Percentiles rank a stretch among this genome's conserved stretches.
Conservation (phyloP, 2,888 invertebrate genomes). For the Lamellibrachia satsuma region DNA sequence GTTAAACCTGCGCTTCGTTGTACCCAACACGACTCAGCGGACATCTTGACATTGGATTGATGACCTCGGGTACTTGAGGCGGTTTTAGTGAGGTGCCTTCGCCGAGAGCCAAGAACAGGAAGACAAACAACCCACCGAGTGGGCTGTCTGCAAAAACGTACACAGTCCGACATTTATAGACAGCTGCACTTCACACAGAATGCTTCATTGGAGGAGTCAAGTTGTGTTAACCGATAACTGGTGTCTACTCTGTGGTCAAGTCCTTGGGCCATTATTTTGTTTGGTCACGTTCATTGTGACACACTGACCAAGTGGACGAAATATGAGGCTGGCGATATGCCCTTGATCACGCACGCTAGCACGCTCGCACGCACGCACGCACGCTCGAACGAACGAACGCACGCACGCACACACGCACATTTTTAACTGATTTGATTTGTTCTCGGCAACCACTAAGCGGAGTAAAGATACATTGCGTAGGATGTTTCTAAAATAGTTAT, state of each 20-base stretch:
- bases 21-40: neutral
- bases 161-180: conserved; percentile 7
- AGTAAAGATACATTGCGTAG: no score
- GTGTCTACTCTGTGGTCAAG: neutral
- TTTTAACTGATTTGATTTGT: no score
- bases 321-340: neutral
- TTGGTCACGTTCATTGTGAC: conserved; percentile 17
- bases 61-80: neutral
- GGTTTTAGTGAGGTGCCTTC: neutral
- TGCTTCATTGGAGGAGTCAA: neutral
- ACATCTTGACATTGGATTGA: neutral
- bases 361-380: neutral
- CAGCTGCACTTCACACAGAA: neutral
- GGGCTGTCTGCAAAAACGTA: conserved; percentile 1
- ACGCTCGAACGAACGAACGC: neutral
- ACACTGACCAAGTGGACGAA: neutral
- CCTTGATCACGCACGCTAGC: neutral
- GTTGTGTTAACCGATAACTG: conserved; percentile 12
- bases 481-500: no score
- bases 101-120: neutral
- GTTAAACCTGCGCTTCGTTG: no score
- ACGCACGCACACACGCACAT: no score
- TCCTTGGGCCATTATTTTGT: neutral
- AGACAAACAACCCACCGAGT: neutral
- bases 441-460: no score